Evolutionary conservation across 1,140 invertebrate species (phyloP), one percentile per base, ranked within the genome.

Genomic region (Lasaia peninsularis): DNA sequence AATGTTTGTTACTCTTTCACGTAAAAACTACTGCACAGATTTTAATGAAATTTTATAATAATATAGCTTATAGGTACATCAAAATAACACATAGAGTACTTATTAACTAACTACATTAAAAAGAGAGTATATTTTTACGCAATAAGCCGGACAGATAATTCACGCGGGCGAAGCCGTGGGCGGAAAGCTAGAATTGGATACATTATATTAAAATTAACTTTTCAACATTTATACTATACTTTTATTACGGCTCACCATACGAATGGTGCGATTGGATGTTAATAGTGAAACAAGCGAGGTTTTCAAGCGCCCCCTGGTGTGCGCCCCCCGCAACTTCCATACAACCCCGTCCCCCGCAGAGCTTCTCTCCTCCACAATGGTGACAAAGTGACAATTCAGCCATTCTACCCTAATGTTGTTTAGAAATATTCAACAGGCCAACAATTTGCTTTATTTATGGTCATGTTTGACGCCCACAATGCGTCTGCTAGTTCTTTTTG

Each of bases 361-460:
- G 73, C 51, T 52, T 69, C 67, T 71, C 67, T 73, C 72, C 72
- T 61, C 59, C 59, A 62, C 67, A 75, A 58, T 65, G 72, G 73
- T 78, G 77, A 87, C 84, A 85, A 87, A 85, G 74, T 83, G 83
- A 83, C 80, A 84, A 87, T 84, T 79, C 75, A 71, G 71, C 74
- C 75, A 86, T 86, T 82, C 79, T 71, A 63, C 73, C 69, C 79
- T 84, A 84, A 88, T 88, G 80, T 78, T 81, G 75, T 88, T 86
- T 84, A 80, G 78, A 71, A 76, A 81, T 78, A 76, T 82, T 81
- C 71, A 79, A 82, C 71, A 58, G 67, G 18, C 68, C 40, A 79
- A 85, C 82, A 83, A 80, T 78, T 72, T 71, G 67, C 65, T 74
- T 87, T 84, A 86, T 87, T 85, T 87, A 87, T 82, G 78, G 65